Percentiles rank a stretch among this genome's conserved stretches.
phyloP scores from a whole-genome alignment of 2,113 vertebrate species.

The Poicephalus gulielmi region DNA sequence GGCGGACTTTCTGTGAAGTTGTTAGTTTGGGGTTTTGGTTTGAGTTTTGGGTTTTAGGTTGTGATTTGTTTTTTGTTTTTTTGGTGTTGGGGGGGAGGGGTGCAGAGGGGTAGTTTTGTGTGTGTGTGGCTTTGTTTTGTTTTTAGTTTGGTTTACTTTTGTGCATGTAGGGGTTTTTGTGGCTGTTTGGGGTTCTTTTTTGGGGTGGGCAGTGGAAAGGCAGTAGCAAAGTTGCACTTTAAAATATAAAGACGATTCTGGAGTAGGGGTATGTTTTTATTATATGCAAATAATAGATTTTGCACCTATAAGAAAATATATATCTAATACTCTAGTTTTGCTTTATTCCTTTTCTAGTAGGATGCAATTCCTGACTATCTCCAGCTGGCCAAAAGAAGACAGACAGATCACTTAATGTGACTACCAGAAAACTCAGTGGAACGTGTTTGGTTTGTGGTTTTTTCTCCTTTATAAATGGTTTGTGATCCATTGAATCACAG shows the following conservation, averaged over 20 bases:
- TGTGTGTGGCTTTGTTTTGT: neutral
- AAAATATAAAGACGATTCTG: neutral
- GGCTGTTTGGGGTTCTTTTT: neutral
- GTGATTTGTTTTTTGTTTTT: neutral
- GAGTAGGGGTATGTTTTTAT: rapidly evolving
- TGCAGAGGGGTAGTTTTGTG: no score
- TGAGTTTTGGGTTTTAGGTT: neutral
- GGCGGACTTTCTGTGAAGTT: neutral
- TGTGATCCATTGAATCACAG: neutral
- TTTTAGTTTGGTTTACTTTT: neutral
- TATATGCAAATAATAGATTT: neutral
- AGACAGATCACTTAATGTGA: neutral
- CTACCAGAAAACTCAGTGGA: neutral
- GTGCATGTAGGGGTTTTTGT: neutral
- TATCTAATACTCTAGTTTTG: neutral
- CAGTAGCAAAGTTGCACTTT: neutral
- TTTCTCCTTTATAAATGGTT: neutral
- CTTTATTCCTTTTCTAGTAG: neutral
- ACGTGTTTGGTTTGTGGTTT: rapidly evolving
- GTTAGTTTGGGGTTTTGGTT: neutral
- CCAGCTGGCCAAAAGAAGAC: neutral
- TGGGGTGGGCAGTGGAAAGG: neutral
- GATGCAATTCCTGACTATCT: neutral
- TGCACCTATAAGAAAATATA: neutral
- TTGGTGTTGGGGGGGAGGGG: neutral